Evolutionary conservation across 1,140 invertebrate species (phyloP).

Genomic region (Rhynchophorus ferrugineus): DNA sequence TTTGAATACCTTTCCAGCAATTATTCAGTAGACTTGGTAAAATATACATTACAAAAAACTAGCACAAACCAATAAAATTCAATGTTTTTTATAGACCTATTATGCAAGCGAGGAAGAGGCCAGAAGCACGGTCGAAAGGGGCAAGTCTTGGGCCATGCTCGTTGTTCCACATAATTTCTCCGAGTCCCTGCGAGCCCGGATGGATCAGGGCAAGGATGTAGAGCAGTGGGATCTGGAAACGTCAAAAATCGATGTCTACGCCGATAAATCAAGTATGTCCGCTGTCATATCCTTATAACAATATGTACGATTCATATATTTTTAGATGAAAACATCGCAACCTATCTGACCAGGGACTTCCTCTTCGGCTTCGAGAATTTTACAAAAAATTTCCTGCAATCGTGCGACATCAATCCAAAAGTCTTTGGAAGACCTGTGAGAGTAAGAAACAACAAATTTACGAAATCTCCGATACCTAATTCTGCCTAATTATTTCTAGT

Average conservation of each 20-base stretch:
- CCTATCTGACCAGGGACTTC: slow-evolving; percentile 72
- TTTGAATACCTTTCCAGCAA: slow-evolving; percentile 57
- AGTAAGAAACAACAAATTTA: slow-evolving; percentile 42
- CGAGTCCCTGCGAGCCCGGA: slow-evolving; percentile 62
- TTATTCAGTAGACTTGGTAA: slow-evolving; percentile 48
- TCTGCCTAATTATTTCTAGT: slow-evolving; percentile 38
- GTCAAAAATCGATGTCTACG: slow-evolving; percentile 74
- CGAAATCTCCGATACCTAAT: neutral
- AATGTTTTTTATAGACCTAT: slow-evolving; percentile 26
- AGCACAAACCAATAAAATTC: neutral
- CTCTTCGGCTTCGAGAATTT: slow-evolving; percentile 74
- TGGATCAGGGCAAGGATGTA: slow-evolving; percentile 54
- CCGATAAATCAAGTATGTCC: slow-evolving; percentile 86
- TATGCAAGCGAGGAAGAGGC: slow-evolving; percentile 61
- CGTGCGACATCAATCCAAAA: slow-evolving; percentile 69
- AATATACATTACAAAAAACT: slow-evolving; percentile 7
- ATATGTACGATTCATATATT: neutral
- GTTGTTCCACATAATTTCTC: slow-evolving; percentile 84
- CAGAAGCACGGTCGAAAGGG: slow-evolving; percentile 59
- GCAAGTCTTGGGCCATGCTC: slow-evolving; percentile 78
- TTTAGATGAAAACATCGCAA: slow-evolving; percentile 80
- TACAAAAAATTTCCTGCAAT: slow-evolving; percentile 55
- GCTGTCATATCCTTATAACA: neutral
- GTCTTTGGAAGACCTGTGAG: slow-evolving; percentile 76
- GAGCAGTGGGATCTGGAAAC: slow-evolving; percentile 71